Base-by-base conservation (phyloP, 2,888 invertebrate species). In the Holacanthella duospinosa region DNA sequence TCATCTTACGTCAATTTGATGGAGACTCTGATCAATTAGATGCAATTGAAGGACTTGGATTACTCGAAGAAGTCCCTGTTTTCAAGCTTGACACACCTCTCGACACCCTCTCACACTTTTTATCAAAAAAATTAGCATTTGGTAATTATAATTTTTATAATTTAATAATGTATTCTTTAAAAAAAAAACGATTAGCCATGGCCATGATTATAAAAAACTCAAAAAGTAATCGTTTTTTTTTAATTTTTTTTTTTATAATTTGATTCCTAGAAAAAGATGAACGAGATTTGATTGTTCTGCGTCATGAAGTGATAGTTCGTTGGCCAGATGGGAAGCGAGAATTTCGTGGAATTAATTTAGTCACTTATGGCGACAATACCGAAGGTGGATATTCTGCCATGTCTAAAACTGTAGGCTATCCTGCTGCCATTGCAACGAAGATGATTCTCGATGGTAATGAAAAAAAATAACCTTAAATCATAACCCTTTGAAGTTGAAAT, bases 371-470 rank as follows among this genome's bases (percentile, higher is more conserved):
- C 0, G 85, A 88, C 66, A 21, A 21, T 21, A 80, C 82, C 0
- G 78, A 80, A 24, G 68, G 68, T 28, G 88, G 89, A 1, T 91
- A 92, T 77, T 94, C 96, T 0, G 99, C 99, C 28, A 99, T 99
- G 99, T 89, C 93, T 0, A 85, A 88, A 74, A 89, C 91, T 9
- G 93, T 94, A 9, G 93, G 93, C 26, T 92, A 86, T 79, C 97
- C 88, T 0, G 87, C 94, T 4, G 99, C 93, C 25, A 97, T 99
- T 73, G 94, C 96, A 1, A 86, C 93, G 1, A 94, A 94, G 79
- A 99, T 99, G 99, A 84, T 99, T 66, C 80, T 99, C 19, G 93
- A 95, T 78, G 96, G 95, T 90, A 78, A 77, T 69, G n/a, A 19
- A 53, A 55, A 6, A 27, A 56, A 2, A 44, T 28, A n/a, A n/a